Evolutionary conservation across 1,140 invertebrate genomes (phyloP).

Genomic region (Meteorus sp.): DNA sequence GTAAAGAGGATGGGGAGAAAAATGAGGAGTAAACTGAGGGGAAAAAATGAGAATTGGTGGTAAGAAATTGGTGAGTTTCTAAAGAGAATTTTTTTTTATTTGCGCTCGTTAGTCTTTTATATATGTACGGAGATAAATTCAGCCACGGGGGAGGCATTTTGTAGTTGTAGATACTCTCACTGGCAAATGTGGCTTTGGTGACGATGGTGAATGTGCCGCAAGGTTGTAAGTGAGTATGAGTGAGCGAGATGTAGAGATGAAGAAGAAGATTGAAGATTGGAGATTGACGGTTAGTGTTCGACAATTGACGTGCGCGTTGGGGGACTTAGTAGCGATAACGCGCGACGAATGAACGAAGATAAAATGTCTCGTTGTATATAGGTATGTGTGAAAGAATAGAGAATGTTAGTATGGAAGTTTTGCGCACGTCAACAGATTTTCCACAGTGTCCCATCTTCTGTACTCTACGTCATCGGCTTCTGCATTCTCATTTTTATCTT

Average conservation of each 20-base stretch:
- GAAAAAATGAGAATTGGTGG: too few species aligned
- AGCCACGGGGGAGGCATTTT: too few species aligned
- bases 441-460: neutral
- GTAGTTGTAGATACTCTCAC: too few species aligned
- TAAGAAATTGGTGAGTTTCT: too few species aligned
- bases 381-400: neutral
- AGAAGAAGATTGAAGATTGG: neutral
- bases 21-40: too few species aligned
- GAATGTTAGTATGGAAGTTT: too few species aligned
- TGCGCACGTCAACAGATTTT: slow-evolving; percentile 12
- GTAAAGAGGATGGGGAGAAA: too few species aligned
- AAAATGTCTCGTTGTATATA: neutral
- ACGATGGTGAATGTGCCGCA: neutral
- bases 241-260: neutral
- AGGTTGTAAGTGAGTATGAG: neutral
- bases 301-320: neutral
- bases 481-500: neutral
- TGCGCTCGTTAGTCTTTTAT: too few species aligned
- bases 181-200: too few species aligned
- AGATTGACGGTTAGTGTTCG: slow-evolving; percentile 23
- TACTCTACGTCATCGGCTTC: neutral
- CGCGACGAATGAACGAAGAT: slow-evolving; percentile 18
- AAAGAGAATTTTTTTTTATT: too few species aligned
- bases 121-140: too few species aligned
- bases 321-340: slow-evolving; percentile 17